phyloP scores from a whole-genome alignment of 2,113 vertebrate genomes.

The Ursus arctos region DNA sequence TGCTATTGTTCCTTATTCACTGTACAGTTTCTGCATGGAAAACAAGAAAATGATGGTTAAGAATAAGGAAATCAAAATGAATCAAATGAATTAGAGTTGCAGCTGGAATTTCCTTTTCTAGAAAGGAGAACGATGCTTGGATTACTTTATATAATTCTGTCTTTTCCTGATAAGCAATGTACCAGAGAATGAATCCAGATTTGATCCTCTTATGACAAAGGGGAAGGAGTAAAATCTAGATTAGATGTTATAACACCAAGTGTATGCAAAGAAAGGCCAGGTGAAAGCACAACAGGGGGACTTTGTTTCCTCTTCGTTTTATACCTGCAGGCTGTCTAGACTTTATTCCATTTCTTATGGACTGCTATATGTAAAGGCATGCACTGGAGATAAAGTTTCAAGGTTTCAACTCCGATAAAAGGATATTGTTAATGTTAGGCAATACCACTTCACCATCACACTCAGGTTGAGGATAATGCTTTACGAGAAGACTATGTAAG shows the following conservation, averaged over 20 bases:
- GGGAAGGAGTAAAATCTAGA: conserved; percentile 47
- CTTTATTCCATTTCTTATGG: background rate
- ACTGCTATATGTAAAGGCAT: background rate
- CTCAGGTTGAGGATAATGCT: background rate
- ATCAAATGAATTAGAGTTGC: background rate
- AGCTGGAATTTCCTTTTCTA: conserved; percentile 31
- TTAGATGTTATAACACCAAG: background rate
- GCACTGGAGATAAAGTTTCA: background rate
- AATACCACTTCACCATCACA: background rate
- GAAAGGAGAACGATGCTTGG: background rate
- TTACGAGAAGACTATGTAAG: conserved; percentile 28
- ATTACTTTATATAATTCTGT: background rate
- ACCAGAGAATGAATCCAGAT: conserved; percentile 27
- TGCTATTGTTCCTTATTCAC: background rate
- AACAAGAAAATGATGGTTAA: conserved; percentile 23
- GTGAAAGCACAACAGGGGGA: background rate
- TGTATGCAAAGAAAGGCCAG: background rate
- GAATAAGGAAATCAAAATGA: conserved; percentile 25
- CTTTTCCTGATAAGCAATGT: conserved; percentile 18
- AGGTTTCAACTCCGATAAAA: conserved; percentile 19
- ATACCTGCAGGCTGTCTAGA: background rate
- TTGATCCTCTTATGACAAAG: conserved; percentile 19
- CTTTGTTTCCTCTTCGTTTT: background rate
- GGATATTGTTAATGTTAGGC: background rate
- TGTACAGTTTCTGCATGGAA: background rate